Conservation (phyloP, 2,113 vertebrate species). For the Embiotoca jacksoni region DNA sequence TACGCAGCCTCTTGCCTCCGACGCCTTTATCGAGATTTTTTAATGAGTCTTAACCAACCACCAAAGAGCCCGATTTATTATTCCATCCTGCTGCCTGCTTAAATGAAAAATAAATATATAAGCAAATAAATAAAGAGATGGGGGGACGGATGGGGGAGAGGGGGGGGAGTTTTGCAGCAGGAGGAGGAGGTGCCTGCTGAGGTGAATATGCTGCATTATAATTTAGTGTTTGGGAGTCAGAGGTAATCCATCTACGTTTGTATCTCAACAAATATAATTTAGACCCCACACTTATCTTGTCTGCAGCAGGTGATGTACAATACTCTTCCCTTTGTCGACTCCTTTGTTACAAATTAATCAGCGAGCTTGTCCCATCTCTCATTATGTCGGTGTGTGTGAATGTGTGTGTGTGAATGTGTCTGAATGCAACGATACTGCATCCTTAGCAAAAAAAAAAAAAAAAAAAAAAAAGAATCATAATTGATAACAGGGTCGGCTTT, state of each 20-base stretch:
- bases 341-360: conserved; percentile 75
- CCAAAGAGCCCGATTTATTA: conserved; percentile 73
- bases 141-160: not conserved
- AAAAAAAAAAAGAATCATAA: conserved; percentile 23
- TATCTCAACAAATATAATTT: conserved; percentile 77
- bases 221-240: conserved; percentile 62
- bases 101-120: conserved; percentile 44
- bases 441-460: conserved; percentile 23
- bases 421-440: conserved; percentile 44
- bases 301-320: conserved; percentile 69
- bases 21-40: conserved; percentile 51
- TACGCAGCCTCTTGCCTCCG: conserved; percentile 35
- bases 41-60: conserved; percentile 76
- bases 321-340: conserved; percentile 51
- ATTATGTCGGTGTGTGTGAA: conserved; percentile 43
- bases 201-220: conserved; percentile 67
- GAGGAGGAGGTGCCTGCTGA: conserved; percentile 45
- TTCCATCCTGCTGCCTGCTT: conserved; percentile 58
- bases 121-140: conserved; percentile 62
- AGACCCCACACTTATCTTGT: conserved; percentile 64
- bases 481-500: conserved; percentile 58
- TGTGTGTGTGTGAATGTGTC: conserved; percentile 2
- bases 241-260: conserved; percentile 80
- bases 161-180: conserved; percentile 36
- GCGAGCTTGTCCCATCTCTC: conserved; percentile 62